Base-by-base conservation (phyloP, 1,140 invertebrate genomes). In the Zaprionus camerounensis region DNA sequence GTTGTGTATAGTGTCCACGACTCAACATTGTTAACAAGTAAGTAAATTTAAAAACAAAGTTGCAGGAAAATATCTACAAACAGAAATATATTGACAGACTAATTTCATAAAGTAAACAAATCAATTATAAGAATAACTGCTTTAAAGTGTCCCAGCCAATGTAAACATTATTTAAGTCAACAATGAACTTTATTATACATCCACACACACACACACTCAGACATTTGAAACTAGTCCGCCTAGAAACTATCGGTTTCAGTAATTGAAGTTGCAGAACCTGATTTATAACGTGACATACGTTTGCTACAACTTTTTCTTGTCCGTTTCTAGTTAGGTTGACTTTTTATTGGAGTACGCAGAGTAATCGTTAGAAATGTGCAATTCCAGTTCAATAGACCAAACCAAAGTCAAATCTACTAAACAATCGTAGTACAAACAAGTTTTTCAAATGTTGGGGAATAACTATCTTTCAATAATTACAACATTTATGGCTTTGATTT, bases 241-340 rank as follows among this genome's bases (percentile, higher is more conserved):
- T 20, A 51, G 46, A 20, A 51, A 51, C 46, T 51, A 20, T 51
- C 46, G 46, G 46, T 51, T 46, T 46, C 41, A 46, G 41, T 46
- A 17, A 17, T 17, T 46, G 41, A 46, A 17, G 46, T 24, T 51
- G 46, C 11, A 22, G 20, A 24, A 51, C 46, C 12, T 22, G 44
- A 36, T 66, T 56, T 28, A 58, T 56, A 13, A 28, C 41, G 41
- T 46, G 41, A 46, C 5, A 20, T 17, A 17, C n/a, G 7, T 46
- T 17, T 9, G n/a, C 41, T 20, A 9, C 41, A 46, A 46, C 41
- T 46, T 46, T 46, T 46, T 46, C 41, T 46, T 17, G 6, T 3
- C 41, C 9, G 41, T 46, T 46, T 46, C 41, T 46, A 46, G 41
- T 11, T 46, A 3, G 41, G 41, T 46, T 46, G 17, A 46, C 7